These are phyloP conservation scores for Spodoptera picta DNA, from an alignment of 2,888 invertebrate species.

Conservation along the genomic window DNA sequence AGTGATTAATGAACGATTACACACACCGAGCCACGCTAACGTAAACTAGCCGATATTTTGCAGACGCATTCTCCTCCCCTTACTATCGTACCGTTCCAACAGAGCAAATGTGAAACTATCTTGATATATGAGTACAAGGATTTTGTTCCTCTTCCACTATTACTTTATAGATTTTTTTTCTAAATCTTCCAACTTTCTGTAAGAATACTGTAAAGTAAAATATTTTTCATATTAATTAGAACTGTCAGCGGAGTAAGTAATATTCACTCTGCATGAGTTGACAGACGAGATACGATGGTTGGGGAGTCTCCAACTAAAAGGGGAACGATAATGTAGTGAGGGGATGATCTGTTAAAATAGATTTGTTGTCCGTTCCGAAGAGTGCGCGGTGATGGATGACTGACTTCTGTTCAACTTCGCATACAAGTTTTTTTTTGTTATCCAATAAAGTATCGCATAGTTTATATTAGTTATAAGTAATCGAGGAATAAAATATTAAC, in stretches of 20 bases:
- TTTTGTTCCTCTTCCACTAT: conserved; percentile 1
- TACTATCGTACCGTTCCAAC: conserved; percentile 42
- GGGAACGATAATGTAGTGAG: conserved; percentile 80
- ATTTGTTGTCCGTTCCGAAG: conserved; percentile 82
- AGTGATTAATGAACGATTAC: conserved; percentile 83
- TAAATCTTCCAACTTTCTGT: not conserved
- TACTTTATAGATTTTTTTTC: not conserved
- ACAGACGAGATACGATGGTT: conserved; percentile 67
- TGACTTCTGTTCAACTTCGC: conserved; percentile 76
- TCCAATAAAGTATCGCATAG: conserved; percentile 69
- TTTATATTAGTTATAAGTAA: conserved; percentile 68
- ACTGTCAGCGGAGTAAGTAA: conserved; percentile 36
- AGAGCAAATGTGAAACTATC: not conserved
- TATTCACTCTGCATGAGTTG: conserved; percentile 45
- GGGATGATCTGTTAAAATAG: conserved; percentile 86
- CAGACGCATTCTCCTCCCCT: conserved; percentile 59
- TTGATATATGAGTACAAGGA: not conserved
- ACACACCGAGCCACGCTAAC: conserved; percentile 71
- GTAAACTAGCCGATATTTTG: conserved; percentile 81
- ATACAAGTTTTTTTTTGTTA: conserved; percentile 66
- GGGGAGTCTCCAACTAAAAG: conserved; percentile 69
- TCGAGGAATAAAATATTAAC: conserved; percentile 68
- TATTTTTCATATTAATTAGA: conserved; percentile 56
- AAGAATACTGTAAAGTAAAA: conserved; percentile 6
- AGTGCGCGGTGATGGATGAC: conserved; percentile 82